Evolutionary conservation across 1,140 invertebrate genomes (phyloP), one percentile per base, ranked within the genome.

Genomic region (Orius insidiosus): DNA sequence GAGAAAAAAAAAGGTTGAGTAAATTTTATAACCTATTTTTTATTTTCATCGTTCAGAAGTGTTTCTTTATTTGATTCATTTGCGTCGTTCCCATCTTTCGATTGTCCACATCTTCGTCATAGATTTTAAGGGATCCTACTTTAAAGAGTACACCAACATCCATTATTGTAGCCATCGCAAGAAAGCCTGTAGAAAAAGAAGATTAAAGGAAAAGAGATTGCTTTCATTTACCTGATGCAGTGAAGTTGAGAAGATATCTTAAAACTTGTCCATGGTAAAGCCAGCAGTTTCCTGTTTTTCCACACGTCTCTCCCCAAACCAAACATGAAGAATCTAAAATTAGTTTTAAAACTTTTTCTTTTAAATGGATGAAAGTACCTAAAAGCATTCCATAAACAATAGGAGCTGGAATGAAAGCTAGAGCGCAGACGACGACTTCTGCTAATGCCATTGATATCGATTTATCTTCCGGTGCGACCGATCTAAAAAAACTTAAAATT

Each of bases 381-480:
- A 63, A 19, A n/a, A 63, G 49, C 4, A 43, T 19, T 47, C 62
- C 62, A 41, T 60, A 64, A 6, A 64, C n/a, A n/a, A 63, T 59
- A 3, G 61, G 61, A 33, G 50, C 55, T 4, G 62, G 62, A 9
- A 63, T 54, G 45, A 62, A 62, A 0, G 60, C 56, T 16, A 62
- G 49, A 1, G 53, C 46, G 37, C 53, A 53, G 1, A 59, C 46
- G 3, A 61, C 45, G 31, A 57, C 49, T 47, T 61, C 59, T 1
- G 52, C 51, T 10, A 64, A 51, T 11, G 58, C 61, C 35, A 64
- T 58, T 13, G 61, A 57, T 2, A 63, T 42, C 1, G 59, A 54
- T 45, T 64, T 64, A 38, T 64, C 62, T 19, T 55, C 56, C 35
- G 56, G 51, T 41, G 55, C 52, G 2, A 63, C 59, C 47, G 59